A percentile compares a stretch with the other conserved stretches of the same genome.
Evolutionary conservation across 1,140 invertebrate genomes (phyloP).

Genomic region (Conus ventricosus): DNA sequence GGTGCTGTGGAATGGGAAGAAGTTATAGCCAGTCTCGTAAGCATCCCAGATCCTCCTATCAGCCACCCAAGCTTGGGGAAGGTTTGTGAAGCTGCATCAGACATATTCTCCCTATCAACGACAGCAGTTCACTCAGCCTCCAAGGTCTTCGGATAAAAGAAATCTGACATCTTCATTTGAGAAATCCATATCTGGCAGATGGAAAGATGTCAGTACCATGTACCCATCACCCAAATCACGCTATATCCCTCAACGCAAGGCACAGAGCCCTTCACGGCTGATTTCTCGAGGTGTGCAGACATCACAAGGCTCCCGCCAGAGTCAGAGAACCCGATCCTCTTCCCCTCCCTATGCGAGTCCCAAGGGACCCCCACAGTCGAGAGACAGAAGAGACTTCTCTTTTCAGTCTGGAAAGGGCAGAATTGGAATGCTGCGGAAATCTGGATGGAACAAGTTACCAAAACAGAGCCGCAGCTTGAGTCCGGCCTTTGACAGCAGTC

Average conservation of each 20-base stretch:
- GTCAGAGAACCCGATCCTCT: background rate
- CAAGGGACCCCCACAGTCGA: background rate
- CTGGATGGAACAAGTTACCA: background rate
- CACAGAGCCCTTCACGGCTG: constrained; percentile 38
- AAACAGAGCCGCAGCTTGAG: constrained; percentile 10
- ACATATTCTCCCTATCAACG: constrained; percentile 25
- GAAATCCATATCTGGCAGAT: background rate
- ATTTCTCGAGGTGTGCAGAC: constrained; percentile 42
- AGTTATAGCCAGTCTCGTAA: background rate
- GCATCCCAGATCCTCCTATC: constrained; percentile 21
- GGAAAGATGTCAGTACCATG: constrained; percentile 57
- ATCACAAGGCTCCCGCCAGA: background rate
- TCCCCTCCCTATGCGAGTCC: background rate
- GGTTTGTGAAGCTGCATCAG: constrained; percentile 28
- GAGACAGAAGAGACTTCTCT: background rate
- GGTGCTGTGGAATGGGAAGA: too few relatives aligned
- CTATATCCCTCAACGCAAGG: constrained; percentile 39
- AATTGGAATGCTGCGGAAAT: background rate
- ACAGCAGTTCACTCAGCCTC: background rate
- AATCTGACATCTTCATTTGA: background rate
- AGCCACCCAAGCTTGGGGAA: constrained; percentile 11
- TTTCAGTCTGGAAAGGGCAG: background rate
- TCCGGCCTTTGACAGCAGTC: constrained; percentile 31
- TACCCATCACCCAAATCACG: constrained; percentile 58
- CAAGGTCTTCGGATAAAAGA: background rate